phyloP scores from a whole-genome alignment of 37 sponge, comb jelly and placozoan genomes.

The Halisarca cf. caerulea region DNA sequence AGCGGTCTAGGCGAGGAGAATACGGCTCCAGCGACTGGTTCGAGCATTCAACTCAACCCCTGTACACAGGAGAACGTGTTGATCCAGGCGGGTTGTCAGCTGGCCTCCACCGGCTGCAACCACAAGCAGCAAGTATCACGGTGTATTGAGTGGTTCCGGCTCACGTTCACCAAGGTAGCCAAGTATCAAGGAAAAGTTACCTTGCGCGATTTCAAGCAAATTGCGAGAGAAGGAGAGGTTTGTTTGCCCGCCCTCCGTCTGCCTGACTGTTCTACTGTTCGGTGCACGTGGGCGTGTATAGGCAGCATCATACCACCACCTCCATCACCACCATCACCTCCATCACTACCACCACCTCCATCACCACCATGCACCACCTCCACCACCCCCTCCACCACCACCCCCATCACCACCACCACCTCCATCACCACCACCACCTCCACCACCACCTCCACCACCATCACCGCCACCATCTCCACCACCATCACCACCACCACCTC shows the following conservation, averaged over 20 bases:
- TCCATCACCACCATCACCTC: no score
- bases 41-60: neutral
- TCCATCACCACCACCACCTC: no score
- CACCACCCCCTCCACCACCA: no score
- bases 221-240: slow-evolving; percentile 57
- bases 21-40: no score
- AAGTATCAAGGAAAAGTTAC: slow-evolving; percentile 51
- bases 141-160: slow-evolving; percentile 54
- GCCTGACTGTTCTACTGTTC: no score
- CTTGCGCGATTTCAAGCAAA: slow-evolving; percentile 58
- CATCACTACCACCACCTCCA: neutral
- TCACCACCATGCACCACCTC: neutral
- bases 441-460: no score
- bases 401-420: no score
- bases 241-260: no score
- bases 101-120: neutral
- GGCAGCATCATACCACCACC: no score
- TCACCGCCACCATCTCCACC: no score
- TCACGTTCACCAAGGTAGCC: slow-evolving; percentile 27
- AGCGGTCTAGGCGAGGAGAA: neutral
- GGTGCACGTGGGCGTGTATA: no score
- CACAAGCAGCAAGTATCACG: slow-evolving; percentile 15
- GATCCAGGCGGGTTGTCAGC: neutral
- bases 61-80: neutral
- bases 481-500: no score